Conservation (phyloP, 2,888 invertebrate species). For the Ophion costatus region DNA sequence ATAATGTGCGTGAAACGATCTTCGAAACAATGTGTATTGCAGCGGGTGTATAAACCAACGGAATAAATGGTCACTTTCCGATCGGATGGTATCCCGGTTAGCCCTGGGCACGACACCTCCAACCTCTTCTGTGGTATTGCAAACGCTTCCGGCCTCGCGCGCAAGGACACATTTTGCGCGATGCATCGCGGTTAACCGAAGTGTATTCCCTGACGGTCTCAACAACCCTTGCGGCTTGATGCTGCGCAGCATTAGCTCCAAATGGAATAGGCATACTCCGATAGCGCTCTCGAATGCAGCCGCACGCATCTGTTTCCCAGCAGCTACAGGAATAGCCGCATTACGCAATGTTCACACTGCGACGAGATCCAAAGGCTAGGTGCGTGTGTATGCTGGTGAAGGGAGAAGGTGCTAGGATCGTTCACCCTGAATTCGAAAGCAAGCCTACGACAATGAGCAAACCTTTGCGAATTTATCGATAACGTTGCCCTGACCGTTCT, state of each 20-base stretch:
- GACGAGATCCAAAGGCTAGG: slow-evolving; percentile 29
- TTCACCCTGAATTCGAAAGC: slow-evolving; percentile 34
- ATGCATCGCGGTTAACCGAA: slow-evolving; percentile 55
- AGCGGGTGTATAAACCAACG: slow-evolving; percentile 19
- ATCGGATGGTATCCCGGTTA: slow-evolving; percentile 34
- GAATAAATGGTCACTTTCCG: slow-evolving; percentile 50
- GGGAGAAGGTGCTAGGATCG: slow-evolving; percentile 13
- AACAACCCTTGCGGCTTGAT: slow-evolving; percentile 31
- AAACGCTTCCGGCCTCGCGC: slow-evolving; percentile 17
- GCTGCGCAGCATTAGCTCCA: slow-evolving; percentile 67
- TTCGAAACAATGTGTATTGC: slow-evolving; percentile 21
- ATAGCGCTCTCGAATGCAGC: slow-evolving; percentile 76
- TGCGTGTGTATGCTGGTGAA: slow-evolving; percentile 4
- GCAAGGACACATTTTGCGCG: slow-evolving; percentile 46
- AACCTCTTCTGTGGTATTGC: slow-evolving; percentile 27
- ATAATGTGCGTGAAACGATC: slow-evolving; percentile 47
- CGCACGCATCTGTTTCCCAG: slow-evolving; percentile 77
- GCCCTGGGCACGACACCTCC: neutral
- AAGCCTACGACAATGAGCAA: slow-evolving; percentile 61
- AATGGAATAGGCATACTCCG: slow-evolving; percentile 68
- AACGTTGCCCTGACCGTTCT: slow-evolving; percentile 73
- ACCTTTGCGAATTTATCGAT: slow-evolving; percentile 81
- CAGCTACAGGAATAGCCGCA: slow-evolving; percentile 70
- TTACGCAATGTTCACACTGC: neutral
- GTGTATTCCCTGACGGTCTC: slow-evolving; percentile 32